Evolutionary conservation across 2,888 invertebrate genomes (phyloP), one percentile per base, ranked within the genome.

Genomic region (Meiosimyza platycephala): DNA sequence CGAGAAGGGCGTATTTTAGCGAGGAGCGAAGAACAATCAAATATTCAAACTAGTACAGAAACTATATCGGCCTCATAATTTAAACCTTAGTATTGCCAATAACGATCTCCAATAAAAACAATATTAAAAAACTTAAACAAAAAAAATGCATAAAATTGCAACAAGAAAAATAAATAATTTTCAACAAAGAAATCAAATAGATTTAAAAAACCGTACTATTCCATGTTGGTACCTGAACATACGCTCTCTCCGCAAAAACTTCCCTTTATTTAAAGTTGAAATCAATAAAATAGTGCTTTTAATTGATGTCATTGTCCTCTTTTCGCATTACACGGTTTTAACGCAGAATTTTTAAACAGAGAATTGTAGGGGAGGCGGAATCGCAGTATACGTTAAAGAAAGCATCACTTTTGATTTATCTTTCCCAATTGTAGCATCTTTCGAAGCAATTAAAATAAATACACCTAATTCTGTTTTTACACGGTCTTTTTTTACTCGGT

Each of bases 241-340:
- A 15, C 40, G 68, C 6, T 68, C 68, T 6, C 48, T 68, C 3
- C 12, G 68, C 57, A 68, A 68, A 57, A 7, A 68, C 50, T 68
- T 68, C 47, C 12, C 9, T 3, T 5, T 13, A 47, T 59, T 68
- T 6, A 40, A 60, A 51, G 13, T 62, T 1, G 51, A 47, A 18
- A 60, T 69, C 59, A 69, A 69, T 9, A 60, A 48, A n/a, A 55
- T 68, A 18, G 18, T 59, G n/a, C 33, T 60, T 11, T 40, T 60
- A 69, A 60, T 69, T 60, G 5, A 48, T 5, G n/a, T 60, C n/a
- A 60, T 60, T 51, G 40, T 68, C 11, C 68, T 11, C 47, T 68
- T 2, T 68, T 47, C 47, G 9, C 55, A 7, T 59, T 68, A 48
- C 3, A 60, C 5, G 69, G 69, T 22, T 69, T 60, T 33, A 69